Base-by-base conservation (phyloP, 1,140 invertebrate genomes). In the Leptopilina clavipes region DNA sequence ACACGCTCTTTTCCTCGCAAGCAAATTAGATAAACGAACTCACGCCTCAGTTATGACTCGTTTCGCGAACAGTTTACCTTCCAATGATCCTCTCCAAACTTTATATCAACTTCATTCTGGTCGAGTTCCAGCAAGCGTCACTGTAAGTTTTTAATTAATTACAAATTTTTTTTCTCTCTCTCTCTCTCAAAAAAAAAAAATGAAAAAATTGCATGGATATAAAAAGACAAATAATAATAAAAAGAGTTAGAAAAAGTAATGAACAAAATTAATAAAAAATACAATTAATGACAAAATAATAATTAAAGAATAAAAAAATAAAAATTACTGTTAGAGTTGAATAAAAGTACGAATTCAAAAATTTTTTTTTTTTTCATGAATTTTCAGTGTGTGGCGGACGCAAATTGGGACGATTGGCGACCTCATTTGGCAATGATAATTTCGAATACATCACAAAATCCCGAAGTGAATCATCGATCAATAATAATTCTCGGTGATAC, bases 381-480 rank as follows among this genome's bases (percentile, higher is more conserved):
- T 78, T 48, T 85, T 85, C 84, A 94, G 94, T 93, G 94, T 90
- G 93, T 96, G 76, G 90, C 93, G n/a, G 96, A 98, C 90, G 94
- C 95, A 78, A 94, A 94, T 78, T 98, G 97, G 96, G 97, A 96
- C 76, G 97, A 99, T 88, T 99, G 98, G 98, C 92, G 97, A 73
- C 96, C 97, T 19, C 97, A 99, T 92, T 91, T 98, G 65, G 97
- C 97, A 14, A 98, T 99, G 93, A 94, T 99, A 78, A 92, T 99
- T 25, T 96, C 97, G 31, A 98, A 99, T 89, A 93, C 95, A 1
- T 94, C 96, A 14, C 88, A 93, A 1, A 93, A 94, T 81, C 93
- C 94, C 3, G 96, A 98, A 78, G 91, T 97, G 19, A 97, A 97
- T 91, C 92, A 93, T 48, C 95, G 95, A 85, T 94, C 96, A 14